A percentile compares a stretch with the other conserved stretches of the same genome.
These are phyloP conservation scores for Coptodon bakossiorum DNA, from an alignment of 2,113 vertebrate genomes.

Conservation along the genomic window DNA sequence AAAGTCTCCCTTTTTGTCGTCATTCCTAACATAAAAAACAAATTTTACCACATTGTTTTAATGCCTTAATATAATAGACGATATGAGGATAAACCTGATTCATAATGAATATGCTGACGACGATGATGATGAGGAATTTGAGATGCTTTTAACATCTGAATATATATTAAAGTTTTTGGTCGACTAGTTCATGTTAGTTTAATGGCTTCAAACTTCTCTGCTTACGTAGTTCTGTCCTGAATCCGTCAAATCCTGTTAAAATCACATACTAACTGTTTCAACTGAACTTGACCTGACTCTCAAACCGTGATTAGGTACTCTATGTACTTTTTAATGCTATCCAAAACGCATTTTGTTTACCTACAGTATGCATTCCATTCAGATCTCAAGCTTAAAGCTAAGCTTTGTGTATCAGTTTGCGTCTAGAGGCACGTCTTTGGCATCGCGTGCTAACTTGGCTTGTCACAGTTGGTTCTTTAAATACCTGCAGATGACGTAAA, in stretches of 20 bases:
- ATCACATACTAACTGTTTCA: background rate
- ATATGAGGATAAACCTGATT: background rate
- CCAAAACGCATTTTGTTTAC: background rate
- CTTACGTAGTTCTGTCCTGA: background rate
- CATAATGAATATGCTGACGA: background rate
- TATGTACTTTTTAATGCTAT: background rate
- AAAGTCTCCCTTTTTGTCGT: background rate
- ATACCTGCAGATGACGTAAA: constrained; percentile 19
- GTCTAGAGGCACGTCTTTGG: background rate
- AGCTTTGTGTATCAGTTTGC: background rate
- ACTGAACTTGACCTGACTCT: background rate
- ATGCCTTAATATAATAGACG: background rate
- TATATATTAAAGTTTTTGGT: background rate
- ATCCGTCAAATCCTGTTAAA: background rate
- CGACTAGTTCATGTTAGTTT: background rate
- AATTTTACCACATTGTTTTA: background rate
- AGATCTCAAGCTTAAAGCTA: background rate
- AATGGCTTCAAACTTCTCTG: background rate
- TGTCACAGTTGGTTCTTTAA: constrained; percentile 17
- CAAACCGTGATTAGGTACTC: background rate
- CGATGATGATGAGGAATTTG: rapidly evolving
- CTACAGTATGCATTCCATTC: background rate
- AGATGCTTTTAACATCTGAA: background rate
- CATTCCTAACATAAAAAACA: background rate
- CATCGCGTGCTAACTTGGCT: background rate